Evolutionary conservation across 1,140 invertebrate genomes (phyloP).

Genomic region (Eulimnadia texana): DNA sequence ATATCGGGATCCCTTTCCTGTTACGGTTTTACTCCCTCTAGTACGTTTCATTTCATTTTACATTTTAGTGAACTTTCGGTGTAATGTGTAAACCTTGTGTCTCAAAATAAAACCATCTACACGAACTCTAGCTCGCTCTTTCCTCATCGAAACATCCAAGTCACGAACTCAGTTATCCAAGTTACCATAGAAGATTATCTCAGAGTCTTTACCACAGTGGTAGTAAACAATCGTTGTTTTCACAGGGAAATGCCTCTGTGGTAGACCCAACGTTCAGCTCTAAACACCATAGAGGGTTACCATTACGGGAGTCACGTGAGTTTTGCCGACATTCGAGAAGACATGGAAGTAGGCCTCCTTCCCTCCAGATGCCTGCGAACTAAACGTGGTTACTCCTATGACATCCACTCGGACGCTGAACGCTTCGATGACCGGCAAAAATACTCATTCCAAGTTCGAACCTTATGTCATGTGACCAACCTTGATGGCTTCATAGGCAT

Average conservation of each 20-base stretch:
- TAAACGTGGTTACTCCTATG: neutral
- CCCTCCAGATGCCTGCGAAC: neutral
- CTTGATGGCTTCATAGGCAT: neutral
- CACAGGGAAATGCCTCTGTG: neutral
- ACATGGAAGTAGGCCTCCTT: neutral
- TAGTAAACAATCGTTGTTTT: no score
- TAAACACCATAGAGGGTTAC: neutral
- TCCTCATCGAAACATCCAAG: no score
- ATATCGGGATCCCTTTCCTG: no score
- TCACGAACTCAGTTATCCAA: no score
- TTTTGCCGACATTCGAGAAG: neutral
- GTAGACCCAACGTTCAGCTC: neutral
- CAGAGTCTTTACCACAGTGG: no score
- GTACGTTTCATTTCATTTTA: no score
- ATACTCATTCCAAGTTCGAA: neutral
- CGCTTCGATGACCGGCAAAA: neutral
- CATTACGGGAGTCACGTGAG: neutral
- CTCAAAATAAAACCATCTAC: no score
- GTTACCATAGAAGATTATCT: no score
- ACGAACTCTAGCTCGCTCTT: no score
- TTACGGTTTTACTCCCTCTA: no score
- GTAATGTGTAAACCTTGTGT: no score
- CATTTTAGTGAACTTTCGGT: no score
- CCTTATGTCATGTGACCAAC: neutral
- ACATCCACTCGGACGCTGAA: neutral